These are phyloP conservation scores for Anneissia japonica DNA, from an alignment of 35 echinoderm and acorn worm genomes.

Conservation along the genomic window DNA sequence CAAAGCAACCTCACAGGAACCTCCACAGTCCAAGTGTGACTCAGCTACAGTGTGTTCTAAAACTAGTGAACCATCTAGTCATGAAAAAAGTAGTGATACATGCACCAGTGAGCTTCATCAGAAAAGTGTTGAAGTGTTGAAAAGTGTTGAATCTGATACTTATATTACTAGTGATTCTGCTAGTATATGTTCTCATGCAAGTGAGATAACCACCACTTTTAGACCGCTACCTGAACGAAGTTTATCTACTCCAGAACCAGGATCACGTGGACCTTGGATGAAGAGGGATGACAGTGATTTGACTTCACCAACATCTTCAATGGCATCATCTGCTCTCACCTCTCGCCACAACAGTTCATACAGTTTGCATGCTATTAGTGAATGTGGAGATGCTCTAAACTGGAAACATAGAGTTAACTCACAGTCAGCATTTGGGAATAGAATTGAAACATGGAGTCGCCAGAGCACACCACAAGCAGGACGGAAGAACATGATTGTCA, in stretches of 20 bases:
- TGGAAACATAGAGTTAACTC: not conserved
- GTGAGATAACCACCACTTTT: not conserved
- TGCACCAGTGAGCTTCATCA: no score
- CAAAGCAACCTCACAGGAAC: not conserved
- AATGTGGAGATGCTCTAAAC: not conserved
- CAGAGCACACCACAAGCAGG: not conserved
- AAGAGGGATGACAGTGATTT: slow-evolving; percentile 52
- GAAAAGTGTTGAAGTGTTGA: not conserved
- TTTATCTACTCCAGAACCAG: not conserved
- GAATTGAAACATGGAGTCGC: not conserved
- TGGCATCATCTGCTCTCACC: not conserved
- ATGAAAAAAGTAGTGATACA: not conserved
- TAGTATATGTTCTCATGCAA: not conserved
- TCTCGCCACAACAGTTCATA: not conserved
- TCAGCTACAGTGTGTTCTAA: not conserved
- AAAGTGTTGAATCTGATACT: not conserved
- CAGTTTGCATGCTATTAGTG: not conserved
- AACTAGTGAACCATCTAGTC: not conserved
- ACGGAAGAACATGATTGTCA: not conserved
- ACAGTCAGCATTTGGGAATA: not conserved
- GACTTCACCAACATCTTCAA: slow-evolving; percentile 7
- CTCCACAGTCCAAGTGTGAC: not conserved
- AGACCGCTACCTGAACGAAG: not conserved
- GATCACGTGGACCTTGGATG: slow-evolving; percentile 47
- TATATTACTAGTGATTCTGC: not conserved